Evolutionary conservation across 2,797 vertebrate species (phyloP), one percentile per base, ranked within the genome.

Genomic region (Pitangus sulphuratus): DNA sequence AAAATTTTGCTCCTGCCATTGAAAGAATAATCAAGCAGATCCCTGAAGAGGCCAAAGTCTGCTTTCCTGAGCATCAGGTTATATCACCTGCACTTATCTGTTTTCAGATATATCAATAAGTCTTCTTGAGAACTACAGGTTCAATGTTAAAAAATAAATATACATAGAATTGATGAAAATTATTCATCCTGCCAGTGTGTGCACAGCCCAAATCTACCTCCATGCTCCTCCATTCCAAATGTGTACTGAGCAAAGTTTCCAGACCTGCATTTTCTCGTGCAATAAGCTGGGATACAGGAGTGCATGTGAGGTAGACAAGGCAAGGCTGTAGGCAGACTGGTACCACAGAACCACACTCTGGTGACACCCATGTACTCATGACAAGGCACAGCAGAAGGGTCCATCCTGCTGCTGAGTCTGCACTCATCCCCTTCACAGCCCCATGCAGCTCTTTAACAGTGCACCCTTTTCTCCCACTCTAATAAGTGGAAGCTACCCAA

Each of bases 241-340:
- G 30, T 12, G 10, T 21, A 7, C 21, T 2, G 7, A 42, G 24
- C 31, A 65, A 80, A 6, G 11, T 57, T 78, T 70, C 15, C 44
- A 92, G 45, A 33, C 8, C 22, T 3, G 1, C 12, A 21, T 44
- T 60, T 37, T 51, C 11, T 83, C 0, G 0, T 15, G 12, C 11
- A 3, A 0, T 12, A n/a, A 53, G 14, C 28, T 37, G 22, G 4
- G 57, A 51, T 31, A n/a, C 0, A 1, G 4, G 35, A 50, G 13
- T 4, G 17, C 5, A 12, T 0, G 0, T 0, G 0, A 61, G 31
- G 22, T 37, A 65, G 20, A 33, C 5, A 8, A 3, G 1, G 20
- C 13, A 42, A 33, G 18, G 37, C 45, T 40, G 40, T 28, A 35
- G 40, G 24, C 44, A 60, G 20, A 11, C 9, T 8, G 0, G 1